Base-by-base conservation (phyloP, 1,140 invertebrate species). In the Ditylenchus dipsaci region DNA sequence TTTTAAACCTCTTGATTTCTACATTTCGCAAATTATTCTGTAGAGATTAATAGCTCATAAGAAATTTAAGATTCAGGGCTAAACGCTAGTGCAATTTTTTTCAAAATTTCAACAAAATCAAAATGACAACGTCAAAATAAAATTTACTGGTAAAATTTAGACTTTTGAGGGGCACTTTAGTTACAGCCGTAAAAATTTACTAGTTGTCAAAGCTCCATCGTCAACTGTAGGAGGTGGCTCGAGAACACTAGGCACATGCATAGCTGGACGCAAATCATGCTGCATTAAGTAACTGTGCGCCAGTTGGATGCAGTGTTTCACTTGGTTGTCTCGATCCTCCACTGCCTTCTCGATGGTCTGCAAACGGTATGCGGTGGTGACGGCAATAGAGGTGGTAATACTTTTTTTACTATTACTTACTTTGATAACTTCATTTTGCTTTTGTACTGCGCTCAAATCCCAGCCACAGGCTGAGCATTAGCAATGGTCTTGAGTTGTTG, bases 241-340 rank as follows among this genome's bases (percentile, higher is more conserved):
- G 15, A 78, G 58, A 3, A 78, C 78, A 30, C 72, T 65, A 27
- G 65, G 71, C 11, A 38, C 58, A 60, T 82, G 70, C 47, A 80
- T 62, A 19, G 68, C 61, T 23, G 79, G 78, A 23, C 79, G 71
- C 15, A 81, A 64, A 70, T 81, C 79, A 45, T 81, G 79, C 65
- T 83, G 79, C 78, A 81, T 82, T 21, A 81, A 64, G 59, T 70
- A 81, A 23, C 64, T 71, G 38, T 81, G 74, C 1, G 81, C 76
- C 30, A 79, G 43, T 53, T 70, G 57, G 59, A 83, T 74, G 27
- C 72, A 73, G 8, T 68, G 64, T 70, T 70, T 38, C 11, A 82
- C 77, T 49, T 66, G 69, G 1, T 56, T 49, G 47, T 76, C 75
- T 27, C 78, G 72, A 9, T 63, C 64, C 63, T 81, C 79, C 19